phyloP scores from a whole-genome alignment of 2,113 vertebrate species.

The Zosterops hypoxanthus region DNA sequence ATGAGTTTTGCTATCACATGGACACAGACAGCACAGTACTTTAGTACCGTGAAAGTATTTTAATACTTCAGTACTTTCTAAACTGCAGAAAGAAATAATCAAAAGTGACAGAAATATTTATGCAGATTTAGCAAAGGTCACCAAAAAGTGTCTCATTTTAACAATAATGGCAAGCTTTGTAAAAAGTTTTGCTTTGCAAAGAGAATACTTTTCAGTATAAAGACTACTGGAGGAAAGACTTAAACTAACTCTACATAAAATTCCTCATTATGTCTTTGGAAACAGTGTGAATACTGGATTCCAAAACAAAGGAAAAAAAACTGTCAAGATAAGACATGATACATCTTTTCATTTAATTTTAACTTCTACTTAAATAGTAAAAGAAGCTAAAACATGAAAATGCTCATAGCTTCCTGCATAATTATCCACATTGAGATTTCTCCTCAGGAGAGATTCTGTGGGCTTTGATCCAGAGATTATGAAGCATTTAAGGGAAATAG shows the following conservation, averaged over 20 bases:
- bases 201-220: background rate
- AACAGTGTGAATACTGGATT: constrained; percentile 6
- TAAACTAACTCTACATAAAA: background rate
- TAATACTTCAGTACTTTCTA: background rate
- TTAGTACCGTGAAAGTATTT: background rate
- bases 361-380: constrained; percentile 52
- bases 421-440: constrained; percentile 32
- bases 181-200: background rate
- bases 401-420: constrained; percentile 22
- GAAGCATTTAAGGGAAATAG: constrained; percentile 4
- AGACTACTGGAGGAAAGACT: background rate
- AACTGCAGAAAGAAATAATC: background rate
- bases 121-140: background rate
- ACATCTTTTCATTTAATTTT: constrained; percentile 52
- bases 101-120: background rate
- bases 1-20: background rate
- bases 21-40: background rate
- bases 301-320: constrained; percentile 32
- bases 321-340: constrained; percentile 55
- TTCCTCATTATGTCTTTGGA: constrained; percentile 25
- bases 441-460: constrained; percentile 35
- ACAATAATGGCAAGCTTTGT: background rate
- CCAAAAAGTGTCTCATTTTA: background rate
- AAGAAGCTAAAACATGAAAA: constrained; percentile 52
- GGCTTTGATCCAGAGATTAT: constrained; percentile 49